Evolutionary conservation across 1,140 invertebrate species (phyloP), one percentile per base, ranked within the genome.

Genomic region (Calycopis cecrops): DNA sequence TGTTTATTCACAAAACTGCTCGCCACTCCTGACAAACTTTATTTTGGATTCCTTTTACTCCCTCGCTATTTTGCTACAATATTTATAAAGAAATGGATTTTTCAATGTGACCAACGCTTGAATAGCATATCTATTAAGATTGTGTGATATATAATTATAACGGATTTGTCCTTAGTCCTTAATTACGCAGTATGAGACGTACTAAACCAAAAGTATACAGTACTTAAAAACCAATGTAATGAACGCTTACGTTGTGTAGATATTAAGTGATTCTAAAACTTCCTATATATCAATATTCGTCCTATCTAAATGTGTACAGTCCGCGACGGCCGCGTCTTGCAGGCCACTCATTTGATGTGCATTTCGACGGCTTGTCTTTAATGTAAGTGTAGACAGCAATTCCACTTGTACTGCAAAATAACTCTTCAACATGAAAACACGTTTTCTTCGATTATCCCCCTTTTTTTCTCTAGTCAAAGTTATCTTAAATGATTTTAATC

Each of bases 51-150:
- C 9, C 33, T 53, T 52, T 53, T 35, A 53, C 38, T 53, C 42
- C 52, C 52, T 53, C 12, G 42, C 52, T 53, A 53, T 53, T 53
- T 53, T 53, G 52, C 52, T 53, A 53, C 28, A 53, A 53, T 40
- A 44, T 54, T 54, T 51, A 58, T 52, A 34, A 48, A 21, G 37
- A 47, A 16, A 53, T 72, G 70, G 55, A 63, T 78, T 71, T 73
- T 74, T 78, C 59, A 73, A 77, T 69, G 58, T 72, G 82, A 85
- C 80, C 82, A 82, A 84, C 73, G 82, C 82, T 85, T 83, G 68
- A 63, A 72, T 71, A 76, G 82, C 80, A 85, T 84, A 84, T 84
- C 80, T 79, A 68, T 83, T 83, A 82, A 80, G 73, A 75, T 83
- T 71, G 82, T 85, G 82, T 84, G 82, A 83, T 85, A 85, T 28